phyloP scores from a whole-genome alignment of 2,113 vertebrate species.

The Tringa solitaria region DNA sequence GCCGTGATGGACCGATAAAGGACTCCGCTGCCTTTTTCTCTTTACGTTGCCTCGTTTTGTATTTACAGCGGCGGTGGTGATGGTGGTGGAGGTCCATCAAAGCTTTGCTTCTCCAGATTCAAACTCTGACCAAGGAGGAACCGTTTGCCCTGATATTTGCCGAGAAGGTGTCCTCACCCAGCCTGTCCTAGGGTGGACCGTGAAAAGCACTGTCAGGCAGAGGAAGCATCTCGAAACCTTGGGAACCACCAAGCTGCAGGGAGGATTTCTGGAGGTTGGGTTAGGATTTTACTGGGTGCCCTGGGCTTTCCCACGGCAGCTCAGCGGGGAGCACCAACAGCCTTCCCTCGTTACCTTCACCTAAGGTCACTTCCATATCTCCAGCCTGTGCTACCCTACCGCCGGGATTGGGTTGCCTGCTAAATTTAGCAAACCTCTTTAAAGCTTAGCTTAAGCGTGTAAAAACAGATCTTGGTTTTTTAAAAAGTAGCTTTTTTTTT shows the following conservation, averaged over 20 bases:
- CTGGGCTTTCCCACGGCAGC: background rate
- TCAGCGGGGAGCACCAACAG: background rate
- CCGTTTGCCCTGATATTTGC: background rate
- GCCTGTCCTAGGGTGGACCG: accelerated
- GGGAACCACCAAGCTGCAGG: background rate
- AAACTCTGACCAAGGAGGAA: background rate
- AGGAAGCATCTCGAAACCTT: background rate
- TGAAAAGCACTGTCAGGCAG: background rate
- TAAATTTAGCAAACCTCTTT: slow-evolving; percentile 49
- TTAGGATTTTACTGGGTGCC: background rate
- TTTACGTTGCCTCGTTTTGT: background rate
- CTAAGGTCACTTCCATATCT: slow-evolving; percentile 17
- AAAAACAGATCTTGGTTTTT: background rate
- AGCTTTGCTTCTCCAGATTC: background rate
- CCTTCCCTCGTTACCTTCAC: background rate
- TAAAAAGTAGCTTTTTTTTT: background rate
- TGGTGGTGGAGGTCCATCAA: background rate
- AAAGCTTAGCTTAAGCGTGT: background rate
- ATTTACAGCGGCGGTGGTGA: background rate
- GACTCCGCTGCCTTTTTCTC: background rate
- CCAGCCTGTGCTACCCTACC: background rate
- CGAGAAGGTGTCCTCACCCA: background rate
- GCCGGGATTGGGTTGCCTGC: background rate
- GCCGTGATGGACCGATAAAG: background rate
- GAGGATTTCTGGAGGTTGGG: background rate